Conservation (phyloP, 2,797 vertebrate genomes). For the Hypotaenidia okinawae region DNA sequence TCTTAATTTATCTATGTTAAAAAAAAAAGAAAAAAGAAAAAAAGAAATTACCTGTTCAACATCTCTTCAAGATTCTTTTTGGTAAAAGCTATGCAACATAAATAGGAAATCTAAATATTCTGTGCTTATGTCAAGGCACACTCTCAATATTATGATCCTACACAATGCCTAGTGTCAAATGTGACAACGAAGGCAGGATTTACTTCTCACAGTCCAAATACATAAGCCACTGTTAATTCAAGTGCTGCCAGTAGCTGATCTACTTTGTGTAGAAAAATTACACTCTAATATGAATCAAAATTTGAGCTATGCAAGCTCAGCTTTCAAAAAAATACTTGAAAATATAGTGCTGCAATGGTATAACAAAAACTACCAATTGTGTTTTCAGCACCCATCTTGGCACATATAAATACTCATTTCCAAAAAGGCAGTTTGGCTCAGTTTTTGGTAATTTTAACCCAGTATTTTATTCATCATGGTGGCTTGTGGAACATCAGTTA, state of each 20-base stretch:
- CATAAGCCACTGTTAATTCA: background rate
- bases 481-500: background rate
- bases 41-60: background rate
- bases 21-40: rapidly evolving
- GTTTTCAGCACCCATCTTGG: background rate
- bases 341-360: background rate
- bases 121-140: background rate
- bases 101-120: background rate
- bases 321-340: background rate
- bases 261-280: background rate
- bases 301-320: background rate
- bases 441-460: conserved; percentile 3
- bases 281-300: background rate
- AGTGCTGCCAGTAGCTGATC: background rate
- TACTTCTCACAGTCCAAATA: background rate
- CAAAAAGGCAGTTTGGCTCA: background rate
- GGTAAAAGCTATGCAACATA: background rate
- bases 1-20: background rate
- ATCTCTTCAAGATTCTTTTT: background rate
- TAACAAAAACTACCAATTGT: background rate
- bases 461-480: background rate
- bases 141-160: background rate
- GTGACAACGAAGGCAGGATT: background rate
- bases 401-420: background rate
- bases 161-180: background rate